These are phyloP conservation scores for Mythimna albipuncta DNA, from an alignment of 2,888 invertebrate species.

Conservation along the genomic window DNA sequence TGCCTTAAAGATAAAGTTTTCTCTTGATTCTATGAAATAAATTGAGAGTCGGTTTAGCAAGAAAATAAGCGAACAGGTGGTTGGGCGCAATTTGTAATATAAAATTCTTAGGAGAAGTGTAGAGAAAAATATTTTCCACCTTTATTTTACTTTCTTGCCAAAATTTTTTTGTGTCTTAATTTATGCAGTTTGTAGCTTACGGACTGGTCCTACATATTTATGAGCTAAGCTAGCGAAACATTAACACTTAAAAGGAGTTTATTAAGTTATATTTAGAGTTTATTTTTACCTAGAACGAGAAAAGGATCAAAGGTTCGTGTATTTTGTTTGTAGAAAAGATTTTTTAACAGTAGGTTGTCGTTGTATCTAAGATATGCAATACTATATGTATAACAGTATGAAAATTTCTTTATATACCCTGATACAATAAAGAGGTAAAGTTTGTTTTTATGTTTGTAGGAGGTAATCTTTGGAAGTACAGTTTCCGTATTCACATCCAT, in stretches of 20 bases:
- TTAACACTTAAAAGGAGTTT: slow-evolving; percentile 1
- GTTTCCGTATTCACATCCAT: no score
- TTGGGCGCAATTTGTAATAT: slow-evolving; percentile 22
- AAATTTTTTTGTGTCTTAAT: slow-evolving; percentile 12
- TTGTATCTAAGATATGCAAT: neutral
- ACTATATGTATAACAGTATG: no score
- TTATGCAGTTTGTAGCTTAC: neutral
- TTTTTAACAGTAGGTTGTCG: neutral
- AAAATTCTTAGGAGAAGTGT: neutral
- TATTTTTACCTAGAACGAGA: neutral
- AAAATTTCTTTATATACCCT: no score
- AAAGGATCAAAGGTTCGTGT: neutral
- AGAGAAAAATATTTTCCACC: slow-evolving; percentile 1
- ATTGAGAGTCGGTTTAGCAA: neutral
- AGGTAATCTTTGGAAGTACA: no score
- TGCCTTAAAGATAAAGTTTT: neutral
- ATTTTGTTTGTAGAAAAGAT: neutral
- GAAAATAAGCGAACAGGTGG: slow-evolving; percentile 39
- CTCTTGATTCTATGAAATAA: slow-evolving; percentile 1
- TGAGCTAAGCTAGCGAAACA: neutral
- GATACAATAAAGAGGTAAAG: no score
- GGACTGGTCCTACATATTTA: slow-evolving; percentile 12
- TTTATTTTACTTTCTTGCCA: slow-evolving; percentile 5
- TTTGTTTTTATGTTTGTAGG: no score
- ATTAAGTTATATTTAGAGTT: neutral